Percentiles rank a stretch among this genome's conserved stretches.
These are phyloP conservation scores for Sitobion miscanthi DNA, from an alignment of 1,140 invertebrate genomes.

Conservation along the genomic window DNA sequence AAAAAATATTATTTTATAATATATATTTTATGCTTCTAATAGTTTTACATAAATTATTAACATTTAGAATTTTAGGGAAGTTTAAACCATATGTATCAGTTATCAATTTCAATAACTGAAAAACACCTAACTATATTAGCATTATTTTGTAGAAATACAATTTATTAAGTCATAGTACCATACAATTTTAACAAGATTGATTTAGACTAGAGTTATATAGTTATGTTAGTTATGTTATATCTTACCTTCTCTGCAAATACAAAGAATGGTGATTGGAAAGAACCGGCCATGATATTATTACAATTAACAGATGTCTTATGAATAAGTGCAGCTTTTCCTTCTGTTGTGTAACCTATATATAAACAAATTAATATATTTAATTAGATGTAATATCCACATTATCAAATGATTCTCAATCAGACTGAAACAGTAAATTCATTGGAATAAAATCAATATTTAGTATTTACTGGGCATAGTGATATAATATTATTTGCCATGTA, in stretches of 20 bases:
- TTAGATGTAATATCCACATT: background rate
- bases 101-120: background rate
- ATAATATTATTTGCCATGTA: background rate
- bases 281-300: slow-evolving; percentile 76
- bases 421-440: background rate
- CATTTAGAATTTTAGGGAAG: background rate
- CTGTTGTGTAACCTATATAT: slow-evolving; percentile 85
- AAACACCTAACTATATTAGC: background rate
- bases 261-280: slow-evolving; percentile 93
- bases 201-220: background rate
- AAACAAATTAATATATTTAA: background rate
- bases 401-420: background rate
- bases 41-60: background rate
- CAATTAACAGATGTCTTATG: slow-evolving; percentile 98
- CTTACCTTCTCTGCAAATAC: slow-evolving; percentile 94
- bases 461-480: background rate
- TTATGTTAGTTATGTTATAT: background rate
- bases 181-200: background rate
- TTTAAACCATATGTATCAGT: background rate
- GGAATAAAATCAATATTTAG: background rate
- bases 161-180: no score
- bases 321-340: slow-evolving; percentile 91
- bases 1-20: background rate
- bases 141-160: no score
- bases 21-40: background rate